Percentiles rank a stretch among this genome's conserved stretches.
phyloP scores from a whole-genome alignment of 1,140 invertebrate species.

The Venturia canescens region DNA sequence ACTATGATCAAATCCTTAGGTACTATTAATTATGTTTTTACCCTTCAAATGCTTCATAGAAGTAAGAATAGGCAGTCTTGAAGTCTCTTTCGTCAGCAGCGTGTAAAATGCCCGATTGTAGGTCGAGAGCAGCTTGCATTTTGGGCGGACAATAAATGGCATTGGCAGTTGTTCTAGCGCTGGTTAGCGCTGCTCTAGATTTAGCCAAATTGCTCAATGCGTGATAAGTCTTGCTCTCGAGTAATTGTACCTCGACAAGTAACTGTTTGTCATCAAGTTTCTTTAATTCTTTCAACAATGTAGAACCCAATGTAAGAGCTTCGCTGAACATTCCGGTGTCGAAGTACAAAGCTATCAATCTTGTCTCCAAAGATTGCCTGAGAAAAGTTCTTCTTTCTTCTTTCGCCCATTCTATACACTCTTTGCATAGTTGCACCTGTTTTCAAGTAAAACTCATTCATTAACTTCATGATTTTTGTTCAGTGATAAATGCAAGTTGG shows the following conservation, averaged over 20 bases:
- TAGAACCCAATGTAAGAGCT: constrained; percentile 89
- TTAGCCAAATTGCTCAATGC: constrained; percentile 97
- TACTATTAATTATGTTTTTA: constrained; percentile 49
- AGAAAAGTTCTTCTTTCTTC: constrained; percentile 98
- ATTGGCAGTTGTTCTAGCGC: constrained; percentile 98
- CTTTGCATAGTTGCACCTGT: constrained; percentile 90
- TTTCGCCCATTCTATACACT: constrained; percentile 99
- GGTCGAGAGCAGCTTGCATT: constrained; percentile 96
- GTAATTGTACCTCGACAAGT: constrained; percentile 95
- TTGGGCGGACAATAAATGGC: constrained; percentile 99
- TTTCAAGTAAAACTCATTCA: constrained; percentile 39
- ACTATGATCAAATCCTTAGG: neutral
- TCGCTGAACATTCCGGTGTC: constrained; percentile 94
- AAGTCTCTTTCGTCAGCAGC: constrained; percentile 99
- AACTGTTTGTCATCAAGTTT: constrained; percentile 99
- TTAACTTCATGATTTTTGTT: too few relatives aligned
- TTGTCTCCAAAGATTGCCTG: constrained; percentile 95
- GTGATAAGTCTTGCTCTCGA: constrained; percentile 99
- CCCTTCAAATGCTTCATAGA: constrained; percentile 99
- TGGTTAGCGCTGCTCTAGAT: constrained; percentile 97
- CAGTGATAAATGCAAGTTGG: constrained; percentile 8
- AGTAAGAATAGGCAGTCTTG: constrained; percentile 99
- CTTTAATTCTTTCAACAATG: constrained; percentile 95
- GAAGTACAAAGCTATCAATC: constrained; percentile 95
- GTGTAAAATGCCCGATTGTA: constrained; percentile 98